Conservation (phyloP, 2,888 invertebrate species). For the Drosophila anceps region DNA sequence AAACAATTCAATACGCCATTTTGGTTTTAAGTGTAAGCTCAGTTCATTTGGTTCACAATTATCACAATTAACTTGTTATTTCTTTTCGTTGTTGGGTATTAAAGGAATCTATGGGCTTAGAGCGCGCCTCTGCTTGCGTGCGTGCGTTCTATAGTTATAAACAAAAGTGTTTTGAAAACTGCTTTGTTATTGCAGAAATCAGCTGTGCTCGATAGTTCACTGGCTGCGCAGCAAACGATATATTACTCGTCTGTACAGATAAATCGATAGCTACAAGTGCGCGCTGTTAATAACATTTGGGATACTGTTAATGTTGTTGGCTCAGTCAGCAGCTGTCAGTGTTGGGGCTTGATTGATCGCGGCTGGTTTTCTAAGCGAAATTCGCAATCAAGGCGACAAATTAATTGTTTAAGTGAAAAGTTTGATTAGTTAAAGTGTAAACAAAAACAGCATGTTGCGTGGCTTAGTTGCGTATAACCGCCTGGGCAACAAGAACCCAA, state of each 20-base stretch:
- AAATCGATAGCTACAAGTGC: constrained; percentile 16
- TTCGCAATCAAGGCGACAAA: not conserved
- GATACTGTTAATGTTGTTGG: constrained; percentile 5
- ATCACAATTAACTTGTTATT: constrained; percentile 14
- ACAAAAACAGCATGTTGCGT: constrained; percentile 54
- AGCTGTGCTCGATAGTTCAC: constrained; percentile 41
- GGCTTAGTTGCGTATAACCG: constrained; percentile 53
- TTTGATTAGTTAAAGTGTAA: constrained; percentile 6
- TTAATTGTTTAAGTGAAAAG: not conserved
- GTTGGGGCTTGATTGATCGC: constrained; percentile 27
- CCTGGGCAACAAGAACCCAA: constrained; percentile 43
- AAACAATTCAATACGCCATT: constrained; percentile 67
- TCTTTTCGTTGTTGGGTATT: constrained; percentile 12
- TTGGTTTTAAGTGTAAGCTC: constrained; percentile 35
- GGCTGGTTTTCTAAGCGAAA: not conserved
- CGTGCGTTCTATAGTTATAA: constrained; percentile 45
- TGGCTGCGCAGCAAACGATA: not conserved
- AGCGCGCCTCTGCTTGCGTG: constrained; percentile 13
- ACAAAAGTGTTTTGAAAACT: constrained; percentile 48
- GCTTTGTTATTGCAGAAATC: constrained; percentile 62
- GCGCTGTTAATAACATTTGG: constrained; percentile 15
- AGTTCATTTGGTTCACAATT: constrained; percentile 21
- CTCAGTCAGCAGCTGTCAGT: constrained; percentile 14
- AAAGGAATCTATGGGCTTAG: not conserved
- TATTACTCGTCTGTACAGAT: constrained; percentile 7